A percentile compares a stretch with the other conserved stretches of the same genome.
Evolutionary conservation across 1,140 invertebrate species (phyloP).

Genomic region (Coboldia fuscipes): DNA sequence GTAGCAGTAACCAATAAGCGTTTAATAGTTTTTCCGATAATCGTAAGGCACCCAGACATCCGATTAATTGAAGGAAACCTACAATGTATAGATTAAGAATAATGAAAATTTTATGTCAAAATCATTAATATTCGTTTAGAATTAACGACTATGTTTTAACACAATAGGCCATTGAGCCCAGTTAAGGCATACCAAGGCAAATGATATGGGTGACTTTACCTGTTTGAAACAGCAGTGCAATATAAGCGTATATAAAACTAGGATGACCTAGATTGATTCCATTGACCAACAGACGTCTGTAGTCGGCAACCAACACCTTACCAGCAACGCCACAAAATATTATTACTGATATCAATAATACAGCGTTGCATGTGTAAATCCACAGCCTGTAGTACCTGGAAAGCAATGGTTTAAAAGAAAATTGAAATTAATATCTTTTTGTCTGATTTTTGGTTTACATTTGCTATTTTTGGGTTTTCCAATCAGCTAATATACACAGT

Average conservation of each 20-base stretch:
- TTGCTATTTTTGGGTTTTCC: too few species aligned
- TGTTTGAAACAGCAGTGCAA: slow-evolving; percentile 46
- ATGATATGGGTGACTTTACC: too few species aligned
- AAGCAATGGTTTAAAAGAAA: slow-evolving; percentile 5
- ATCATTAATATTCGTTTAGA: not conserved
- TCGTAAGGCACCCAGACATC: slow-evolving; percentile 56
- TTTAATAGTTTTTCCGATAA: slow-evolving; percentile 62
- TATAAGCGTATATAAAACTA: slow-evolving; percentile 64
- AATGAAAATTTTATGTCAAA: slow-evolving; percentile 4
- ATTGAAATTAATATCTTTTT: too few species aligned
- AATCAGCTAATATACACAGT: too few species aligned
- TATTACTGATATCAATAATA: slow-evolving; percentile 56
- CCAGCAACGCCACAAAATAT: slow-evolving; percentile 58
- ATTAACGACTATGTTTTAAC: not conserved
- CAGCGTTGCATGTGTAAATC: slow-evolving; percentile 82
- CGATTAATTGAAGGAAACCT: slow-evolving; percentile 45
- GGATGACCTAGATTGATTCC: slow-evolving; percentile 52
- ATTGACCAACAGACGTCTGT: slow-evolving; percentile 42
- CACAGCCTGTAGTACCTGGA: slow-evolving; percentile 65
- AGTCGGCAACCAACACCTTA: slow-evolving; percentile 44
- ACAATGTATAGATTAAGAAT: slow-evolving; percentile 19
- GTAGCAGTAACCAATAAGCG: slow-evolving; percentile 62
- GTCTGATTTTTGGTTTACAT: too few species aligned
- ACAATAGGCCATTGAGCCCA: too few species aligned
- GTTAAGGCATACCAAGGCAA: too few species aligned